These are phyloP conservation scores for Philereme transversata DNA, from an alignment of 2,888 invertebrate species.

Conservation along the genomic window DNA sequence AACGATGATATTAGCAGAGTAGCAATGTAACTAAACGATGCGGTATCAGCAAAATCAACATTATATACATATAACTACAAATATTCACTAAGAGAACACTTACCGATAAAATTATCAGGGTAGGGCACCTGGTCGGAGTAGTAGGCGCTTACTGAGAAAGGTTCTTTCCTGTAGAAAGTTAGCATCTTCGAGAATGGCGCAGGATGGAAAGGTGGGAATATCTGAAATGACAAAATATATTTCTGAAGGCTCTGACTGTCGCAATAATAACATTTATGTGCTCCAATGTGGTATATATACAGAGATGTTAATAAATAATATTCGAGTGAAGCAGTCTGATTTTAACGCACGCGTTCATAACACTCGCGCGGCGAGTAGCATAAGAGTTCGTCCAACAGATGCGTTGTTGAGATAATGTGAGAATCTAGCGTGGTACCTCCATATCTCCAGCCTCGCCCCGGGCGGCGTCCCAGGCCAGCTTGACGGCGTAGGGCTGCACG, in stretches of 20 bases:
- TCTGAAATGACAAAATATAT: conserved; percentile 49
- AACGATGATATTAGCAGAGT: conserved; percentile 15
- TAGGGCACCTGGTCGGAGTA: conserved; percentile 91
- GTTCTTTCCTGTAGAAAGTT: conserved; percentile 95
- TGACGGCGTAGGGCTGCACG: conserved; percentile 95
- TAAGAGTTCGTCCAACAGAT: no score
- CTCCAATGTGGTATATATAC: no score
- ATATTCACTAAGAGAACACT: conserved; percentile 42
- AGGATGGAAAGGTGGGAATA: conserved; percentile 94
- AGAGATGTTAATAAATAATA: no score
- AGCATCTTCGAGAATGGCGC: conserved; percentile 97
- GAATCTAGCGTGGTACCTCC: conserved; percentile 82
- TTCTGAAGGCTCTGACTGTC: not conserved
- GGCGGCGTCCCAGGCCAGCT: conserved; percentile 91
- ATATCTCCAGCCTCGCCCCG: conserved; percentile 89
- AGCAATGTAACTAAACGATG: no score
- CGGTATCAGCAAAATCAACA: no score
- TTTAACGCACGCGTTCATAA: no score
- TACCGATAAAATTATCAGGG: conserved; percentile 91
- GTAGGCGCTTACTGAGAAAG: conserved; percentile 93
- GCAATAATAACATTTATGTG: no score
- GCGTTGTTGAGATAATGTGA: no score
- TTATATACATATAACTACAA: no score
- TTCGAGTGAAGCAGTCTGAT: no score
- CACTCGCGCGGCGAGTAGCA: no score